Conservation (phyloP, 2,888 invertebrate genomes). For the Lithophane semibrunnea region DNA sequence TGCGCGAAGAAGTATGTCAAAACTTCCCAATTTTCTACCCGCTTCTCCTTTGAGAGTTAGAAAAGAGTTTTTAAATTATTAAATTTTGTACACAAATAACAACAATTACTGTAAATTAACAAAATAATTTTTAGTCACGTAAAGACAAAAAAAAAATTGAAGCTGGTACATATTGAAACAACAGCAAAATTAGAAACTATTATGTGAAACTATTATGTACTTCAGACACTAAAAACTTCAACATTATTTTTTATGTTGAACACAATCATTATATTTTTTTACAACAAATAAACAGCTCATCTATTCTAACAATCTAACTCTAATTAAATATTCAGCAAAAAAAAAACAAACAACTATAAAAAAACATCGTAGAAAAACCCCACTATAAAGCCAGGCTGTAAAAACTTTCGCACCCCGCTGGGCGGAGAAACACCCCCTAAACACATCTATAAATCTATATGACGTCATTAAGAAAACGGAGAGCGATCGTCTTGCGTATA, state of each 20-base stretch:
- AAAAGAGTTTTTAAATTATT: too few species aligned
- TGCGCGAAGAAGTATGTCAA: too few species aligned
- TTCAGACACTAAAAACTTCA: background rate
- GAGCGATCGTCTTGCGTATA: conserved; percentile 85
- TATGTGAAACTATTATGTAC: background rate
- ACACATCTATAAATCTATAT: conserved; percentile 89
- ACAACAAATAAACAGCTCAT: conserved; percentile 13
- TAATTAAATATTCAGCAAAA: conserved; percentile 29
- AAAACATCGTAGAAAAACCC: conserved; percentile 65
- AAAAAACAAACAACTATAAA: conserved; percentile 44
- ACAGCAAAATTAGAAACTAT: background rate
- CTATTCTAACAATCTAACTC: conserved; percentile 42
- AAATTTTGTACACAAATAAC: too few species aligned
- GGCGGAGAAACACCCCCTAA: conserved; percentile 72
- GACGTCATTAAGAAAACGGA: conserved; percentile 89
- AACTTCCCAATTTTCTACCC: too few species aligned
- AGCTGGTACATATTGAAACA: background rate
- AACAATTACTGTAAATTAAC: too few species aligned
- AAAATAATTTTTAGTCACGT: too few species aligned
- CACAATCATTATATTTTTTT: background rate
- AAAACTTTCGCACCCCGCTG: conserved; percentile 83
- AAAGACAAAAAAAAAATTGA: background rate
- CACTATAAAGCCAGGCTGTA: conserved; percentile 77
- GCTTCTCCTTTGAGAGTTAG: background rate
- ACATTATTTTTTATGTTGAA: background rate